A percentile compares a stretch with the other conserved stretches of the same genome.
Evolutionary conservation across 2,888 invertebrate species (phyloP).

Genomic region (Dinocampus coccinellae): DNA sequence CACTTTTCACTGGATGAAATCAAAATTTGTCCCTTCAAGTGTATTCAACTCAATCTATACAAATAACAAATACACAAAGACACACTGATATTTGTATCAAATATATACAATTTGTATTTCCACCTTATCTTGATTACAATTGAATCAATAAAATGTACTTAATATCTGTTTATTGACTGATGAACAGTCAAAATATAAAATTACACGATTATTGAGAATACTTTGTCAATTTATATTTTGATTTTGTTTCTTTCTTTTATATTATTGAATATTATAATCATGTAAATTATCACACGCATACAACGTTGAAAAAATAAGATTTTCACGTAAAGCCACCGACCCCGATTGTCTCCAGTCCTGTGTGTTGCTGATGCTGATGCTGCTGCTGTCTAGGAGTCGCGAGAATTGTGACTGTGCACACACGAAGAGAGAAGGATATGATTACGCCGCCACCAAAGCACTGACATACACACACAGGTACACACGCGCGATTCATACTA

Average conservation of each 20-base stretch:
- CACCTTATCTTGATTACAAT: too few species aligned
- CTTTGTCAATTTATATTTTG: not conserved
- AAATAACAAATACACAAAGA: too few species aligned
- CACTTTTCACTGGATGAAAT: too few species aligned
- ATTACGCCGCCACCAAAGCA: slow-evolving; percentile 45
- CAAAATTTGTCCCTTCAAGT: too few species aligned
- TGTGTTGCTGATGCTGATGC: slow-evolving; percentile 49
- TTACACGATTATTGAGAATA: too few species aligned
- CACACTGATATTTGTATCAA: too few species aligned
- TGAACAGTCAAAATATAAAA: too few species aligned
- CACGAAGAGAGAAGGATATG: slow-evolving; percentile 43
- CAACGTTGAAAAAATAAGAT: slow-evolving; percentile 2
- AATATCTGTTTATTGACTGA: not conserved
- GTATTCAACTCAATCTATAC: too few species aligned
- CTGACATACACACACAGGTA: slow-evolving; percentile 44
- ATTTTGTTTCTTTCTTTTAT: too few species aligned
- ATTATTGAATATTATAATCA: slow-evolving; percentile 22
- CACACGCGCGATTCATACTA: slow-evolving; percentile 28
- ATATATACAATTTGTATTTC: too few species aligned
- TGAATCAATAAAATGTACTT: too few species aligned
- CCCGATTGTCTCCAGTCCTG: slow-evolving; percentile 23
- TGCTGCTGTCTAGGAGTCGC: slow-evolving; percentile 53
- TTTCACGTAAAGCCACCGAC: slow-evolving; percentile 22
- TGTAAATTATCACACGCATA: slow-evolving; percentile 17
- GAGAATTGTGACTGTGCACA: slow-evolving; percentile 58